Base-by-base conservation (phyloP, 2,888 invertebrate genomes). In the Embidobia sp. region DNA sequence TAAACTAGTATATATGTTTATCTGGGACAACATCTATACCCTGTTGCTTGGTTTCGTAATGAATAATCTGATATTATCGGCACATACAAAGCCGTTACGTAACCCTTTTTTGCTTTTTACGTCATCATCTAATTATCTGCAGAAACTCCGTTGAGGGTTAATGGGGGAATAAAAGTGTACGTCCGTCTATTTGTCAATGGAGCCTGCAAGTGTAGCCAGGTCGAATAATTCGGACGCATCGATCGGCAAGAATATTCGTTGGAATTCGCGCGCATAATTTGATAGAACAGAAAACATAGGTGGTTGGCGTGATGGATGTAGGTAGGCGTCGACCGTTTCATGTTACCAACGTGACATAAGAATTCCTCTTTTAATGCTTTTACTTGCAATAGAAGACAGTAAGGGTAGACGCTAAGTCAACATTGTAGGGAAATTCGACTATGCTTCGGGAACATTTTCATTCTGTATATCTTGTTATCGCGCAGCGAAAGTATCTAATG, bases 301-400 rank as follows among this genome's bases (percentile, higher is more conserved):
- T 44, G 57, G 40, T 44, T 18, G 3, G 11, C 27, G 22, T 63
- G 61, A 70, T 70, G 53, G 61, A 70, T 63, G 37, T 31, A n/a
- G 2, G 11, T 51, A 70, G 61, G 69, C 59, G 57, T 69, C 31
- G 27, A 35, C 59, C 61, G 70, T 70, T 61, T 70, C 70, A 27
- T 27, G 37, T 70, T 70, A 61, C 70, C 10, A 10, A 61, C 70
- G 10, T 19, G 16, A 69, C 69, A 59, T 42, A 10, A 44, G 49
- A 59, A 40, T 44, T 31, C n/a, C 18, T 22, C 22, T 57, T 29
- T 35, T 26, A 66, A 53, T 40, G 37, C 67, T 40, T 46, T 67
- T 48, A 48, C 22, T 37, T 22, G 15, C 22, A 29, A 33, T 13
- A 19, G 33, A 51, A 33, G 22, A 22, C 3, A 6, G 22, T 22